Evolutionary conservation across 2,797 vertebrate species (phyloP), one percentile per base, ranked within the genome.

Genomic region (Pipistrellus pipistrellus): DNA sequence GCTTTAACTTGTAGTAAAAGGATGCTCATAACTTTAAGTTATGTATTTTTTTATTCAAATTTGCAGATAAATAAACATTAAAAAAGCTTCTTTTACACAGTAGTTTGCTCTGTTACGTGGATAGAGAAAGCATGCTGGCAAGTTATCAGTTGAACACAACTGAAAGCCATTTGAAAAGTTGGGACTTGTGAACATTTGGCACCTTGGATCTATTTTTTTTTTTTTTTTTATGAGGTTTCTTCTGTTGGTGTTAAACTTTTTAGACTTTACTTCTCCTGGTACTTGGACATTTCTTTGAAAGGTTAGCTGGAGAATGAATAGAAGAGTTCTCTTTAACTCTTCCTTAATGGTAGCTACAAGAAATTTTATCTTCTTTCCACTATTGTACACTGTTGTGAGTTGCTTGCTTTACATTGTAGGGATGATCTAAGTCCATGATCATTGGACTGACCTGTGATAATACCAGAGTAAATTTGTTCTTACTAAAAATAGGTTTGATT

Each of bases 401-500:
- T 85, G 72, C 77, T 88, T 88, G 41, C 95, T 95, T 88, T 64
- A 73, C n/a, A 94, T 85, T 88, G 41, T 64, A 82, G 77, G 32
- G 46, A 62, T 89, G 38, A 69, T 89, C 92, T 91, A 93, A 84
- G 82, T 94, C 30, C 90, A 76, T 85, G 15, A 83, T 92, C 80
- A 88, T 59, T 86, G 30, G 88, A 92, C 68, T 85, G 75, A 87
- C 30, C 35, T 94, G 23, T 41, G 92, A 8, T 66, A 90, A 91
- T 57, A 81, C 20, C 62, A 92, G 51, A 73, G 71, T 38, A 73
- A 35, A 68, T 95, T 96, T 92, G n/a, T 91, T 95, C 72, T 88
- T 68, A 71, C 20, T 94, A 77, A 96, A 92, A 72, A 32, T 90
- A 87, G 44, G 13, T 95, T 97, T 95, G 41, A 12, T 96, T 80